phyloP scores from a whole-genome alignment of 2,888 invertebrate genomes.

The Dermolepida albohirtum region DNA sequence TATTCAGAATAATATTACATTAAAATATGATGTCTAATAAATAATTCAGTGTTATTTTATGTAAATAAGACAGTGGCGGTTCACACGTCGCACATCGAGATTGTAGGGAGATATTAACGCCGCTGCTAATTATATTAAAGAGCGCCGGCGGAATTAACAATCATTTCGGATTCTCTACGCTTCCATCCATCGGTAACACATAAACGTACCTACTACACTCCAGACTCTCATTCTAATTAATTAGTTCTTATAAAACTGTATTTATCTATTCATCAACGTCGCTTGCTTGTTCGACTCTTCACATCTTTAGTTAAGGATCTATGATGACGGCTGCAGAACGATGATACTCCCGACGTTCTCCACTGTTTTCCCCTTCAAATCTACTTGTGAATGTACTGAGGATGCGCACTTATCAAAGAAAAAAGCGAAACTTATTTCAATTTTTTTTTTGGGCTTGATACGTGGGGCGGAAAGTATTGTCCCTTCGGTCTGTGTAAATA shows the following conservation, averaged over 20 bases:
- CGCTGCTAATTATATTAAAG: slow-evolving; percentile 43
- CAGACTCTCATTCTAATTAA: slow-evolving; percentile 37
- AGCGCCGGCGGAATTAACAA: slow-evolving; percentile 41
- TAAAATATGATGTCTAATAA: slow-evolving; percentile 42
- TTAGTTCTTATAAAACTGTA: slow-evolving; percentile 41
- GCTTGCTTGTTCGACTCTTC: slow-evolving; percentile 27
- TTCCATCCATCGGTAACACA: slow-evolving; percentile 36
- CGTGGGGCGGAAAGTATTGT: too few relatives aligned
- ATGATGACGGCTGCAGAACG: background rate
- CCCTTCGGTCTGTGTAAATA: too few relatives aligned
- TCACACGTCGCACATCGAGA: slow-evolving; percentile 54
- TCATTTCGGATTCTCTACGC: slow-evolving; percentile 41
- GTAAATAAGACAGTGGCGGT: slow-evolving; percentile 49
- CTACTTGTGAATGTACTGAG: too few relatives aligned
- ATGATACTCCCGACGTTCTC: slow-evolving; percentile 23
- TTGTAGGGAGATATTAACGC: slow-evolving; percentile 44
- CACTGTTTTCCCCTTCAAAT: slow-evolving; percentile 12
- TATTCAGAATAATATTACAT: too few relatives aligned
- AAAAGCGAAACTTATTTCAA: too few relatives aligned
- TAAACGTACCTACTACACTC: slow-evolving; percentile 21
- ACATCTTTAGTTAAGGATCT: slow-evolving; percentile 4
- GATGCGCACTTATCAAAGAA: too few relatives aligned
- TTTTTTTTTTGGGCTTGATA: too few relatives aligned
- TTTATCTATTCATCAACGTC: slow-evolving; percentile 37
- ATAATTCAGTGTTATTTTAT: slow-evolving; percentile 56